A percentile compares a stretch with the other conserved stretches of the same genome.
Conservation (phyloP, 2,888 invertebrate genomes). For the Polydrusus tereticollis region DNA sequence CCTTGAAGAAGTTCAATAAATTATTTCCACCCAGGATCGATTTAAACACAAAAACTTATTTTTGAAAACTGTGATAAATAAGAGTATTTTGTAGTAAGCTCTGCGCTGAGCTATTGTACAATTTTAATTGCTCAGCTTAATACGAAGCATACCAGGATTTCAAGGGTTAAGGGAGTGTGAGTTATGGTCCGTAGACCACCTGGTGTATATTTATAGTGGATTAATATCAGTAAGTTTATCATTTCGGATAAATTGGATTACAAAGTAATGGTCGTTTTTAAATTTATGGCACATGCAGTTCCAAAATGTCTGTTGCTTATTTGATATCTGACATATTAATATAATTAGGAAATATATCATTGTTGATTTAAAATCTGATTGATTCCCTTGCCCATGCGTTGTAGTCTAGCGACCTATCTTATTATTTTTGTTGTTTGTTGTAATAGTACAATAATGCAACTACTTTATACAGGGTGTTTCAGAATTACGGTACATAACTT, state of each 20-base stretch:
- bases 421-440: too few relatives aligned
- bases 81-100: not conserved
- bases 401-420: too few relatives aligned
- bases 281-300: too few relatives aligned
- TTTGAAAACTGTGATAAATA: not conserved
- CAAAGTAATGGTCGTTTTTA: not conserved
- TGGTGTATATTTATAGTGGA: slow-evolving; percentile 18
- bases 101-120: not conserved
- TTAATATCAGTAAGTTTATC: slow-evolving; percentile 3
- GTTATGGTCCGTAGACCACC: slow-evolving; percentile 7
- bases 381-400: too few relatives aligned
- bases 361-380: too few relatives aligned
- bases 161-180: slow-evolving; percentile 6
- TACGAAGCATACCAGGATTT: not conserved
- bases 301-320: too few relatives aligned
- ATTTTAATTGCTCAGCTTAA: slow-evolving; percentile 16
- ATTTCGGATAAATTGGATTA: not conserved
- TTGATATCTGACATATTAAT: too few relatives aligned
- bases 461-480: too few relatives aligned
- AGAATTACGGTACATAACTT: too few relatives aligned
- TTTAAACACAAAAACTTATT: not conserved
- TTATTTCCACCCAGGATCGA: not conserved
- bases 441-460: too few relatives aligned
- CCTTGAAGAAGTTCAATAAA: too few relatives aligned
- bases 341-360: too few relatives aligned